Evolutionary conservation across 64 coral and sea anemone species (phyloP).

Genomic region (Dendrophyllia cribrosa): DNA sequence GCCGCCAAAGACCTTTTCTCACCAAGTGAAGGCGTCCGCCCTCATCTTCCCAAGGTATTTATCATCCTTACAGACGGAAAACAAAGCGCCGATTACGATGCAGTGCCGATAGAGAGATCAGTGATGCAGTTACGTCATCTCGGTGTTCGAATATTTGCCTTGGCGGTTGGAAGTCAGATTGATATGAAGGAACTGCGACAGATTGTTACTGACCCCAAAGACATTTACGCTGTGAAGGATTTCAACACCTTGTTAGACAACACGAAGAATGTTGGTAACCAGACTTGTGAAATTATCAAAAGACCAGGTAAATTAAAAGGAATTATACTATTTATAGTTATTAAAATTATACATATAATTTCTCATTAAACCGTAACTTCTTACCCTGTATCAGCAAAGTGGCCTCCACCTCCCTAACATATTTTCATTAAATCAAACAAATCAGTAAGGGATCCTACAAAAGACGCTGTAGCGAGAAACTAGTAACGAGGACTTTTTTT

Average conservation of each 20-base stretch:
- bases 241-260: constrained; percentile 45
- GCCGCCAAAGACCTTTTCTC: constrained; percentile 59
- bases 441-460: no score
- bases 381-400: no score
- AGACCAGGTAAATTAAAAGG: constrained; percentile 12
- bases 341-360: no score
- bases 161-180: constrained; percentile 55
- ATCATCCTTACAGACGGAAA: constrained; percentile 59
- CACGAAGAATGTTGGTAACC: constrained; percentile 7
- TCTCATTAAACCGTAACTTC: no score
- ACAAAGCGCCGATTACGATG: constrained; percentile 58
- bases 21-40: constrained; percentile 8
- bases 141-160: constrained; percentile 61
- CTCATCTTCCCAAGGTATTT: constrained; percentile 35
- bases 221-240: constrained; percentile 54
- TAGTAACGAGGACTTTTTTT: no score
- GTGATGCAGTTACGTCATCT: constrained; percentile 37
- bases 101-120: constrained; percentile 58
- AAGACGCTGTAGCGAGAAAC: no score
- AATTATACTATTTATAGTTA: neutral
- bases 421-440: no score
- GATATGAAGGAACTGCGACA: constrained; percentile 49
- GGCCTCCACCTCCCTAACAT: no score
- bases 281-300: constrained; percentile 26
- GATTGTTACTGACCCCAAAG: constrained; percentile 58